A percentile compares a stretch with the other conserved stretches of the same genome.
Evolutionary conservation across 1,140 invertebrate genomes (phyloP).

Genomic region (Pissodes strobi): DNA sequence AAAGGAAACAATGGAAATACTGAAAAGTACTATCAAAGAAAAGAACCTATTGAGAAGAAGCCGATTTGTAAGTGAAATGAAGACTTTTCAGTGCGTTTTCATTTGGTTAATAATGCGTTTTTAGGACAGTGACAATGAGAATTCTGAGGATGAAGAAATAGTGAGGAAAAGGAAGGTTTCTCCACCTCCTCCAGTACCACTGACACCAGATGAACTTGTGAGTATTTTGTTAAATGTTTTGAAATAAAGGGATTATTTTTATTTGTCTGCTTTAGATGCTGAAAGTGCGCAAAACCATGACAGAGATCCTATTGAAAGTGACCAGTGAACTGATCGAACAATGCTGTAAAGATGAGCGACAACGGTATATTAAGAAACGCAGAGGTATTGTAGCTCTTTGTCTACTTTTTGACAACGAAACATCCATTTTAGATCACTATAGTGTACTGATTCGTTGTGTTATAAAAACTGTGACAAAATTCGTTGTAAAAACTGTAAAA

Average conservation of each 20-base stretch:
- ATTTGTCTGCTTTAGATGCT: slow-evolving; percentile 72
- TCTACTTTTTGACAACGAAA: neutral
- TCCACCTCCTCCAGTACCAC: slow-evolving; percentile 31
- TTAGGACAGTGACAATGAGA: slow-evolving; percentile 53
- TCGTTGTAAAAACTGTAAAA: no score
- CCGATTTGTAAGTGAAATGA: slow-evolving; percentile 75
- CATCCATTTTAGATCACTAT: neutral
- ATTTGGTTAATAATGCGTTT: neutral
- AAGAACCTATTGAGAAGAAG: slow-evolving; percentile 64
- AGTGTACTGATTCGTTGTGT: neutral
- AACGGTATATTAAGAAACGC: slow-evolving; percentile 56
- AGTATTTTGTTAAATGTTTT: slow-evolving; percentile 43
- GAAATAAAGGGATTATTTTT: neutral
- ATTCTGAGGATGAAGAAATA: slow-evolving; percentile 44
- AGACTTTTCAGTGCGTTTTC: neutral
- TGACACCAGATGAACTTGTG: slow-evolving; percentile 60
- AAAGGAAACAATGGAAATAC: slow-evolving; percentile 65
- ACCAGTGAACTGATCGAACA: slow-evolving; percentile 85
- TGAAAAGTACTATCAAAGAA: slow-evolving; percentile 56
- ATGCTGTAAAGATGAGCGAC: slow-evolving; percentile 77
- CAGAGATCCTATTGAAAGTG: slow-evolving; percentile 90
- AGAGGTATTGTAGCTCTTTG: slow-evolving; percentile 50
- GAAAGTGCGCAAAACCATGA: slow-evolving; percentile 82
- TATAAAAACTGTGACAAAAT: neutral
- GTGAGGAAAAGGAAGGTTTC: slow-evolving; percentile 35